A percentile compares a stretch with the other conserved stretches of the same genome.
phyloP scores from a whole-genome alignment of 2,888 invertebrate genomes.

The Rapana venosa region DNA sequence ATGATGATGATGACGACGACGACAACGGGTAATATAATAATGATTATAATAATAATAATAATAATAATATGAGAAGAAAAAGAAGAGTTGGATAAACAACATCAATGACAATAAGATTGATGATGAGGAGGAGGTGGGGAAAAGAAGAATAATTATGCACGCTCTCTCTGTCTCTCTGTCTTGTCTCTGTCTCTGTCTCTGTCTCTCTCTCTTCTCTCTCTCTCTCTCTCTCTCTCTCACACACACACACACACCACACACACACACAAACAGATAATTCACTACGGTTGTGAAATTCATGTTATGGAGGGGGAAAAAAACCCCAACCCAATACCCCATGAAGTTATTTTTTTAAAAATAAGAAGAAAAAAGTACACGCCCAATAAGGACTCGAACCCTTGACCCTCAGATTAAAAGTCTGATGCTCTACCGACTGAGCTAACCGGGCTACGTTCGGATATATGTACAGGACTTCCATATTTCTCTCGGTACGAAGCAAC shows the following conservation, averaged over 20 bases:
- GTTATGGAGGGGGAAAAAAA: too few relatives aligned
- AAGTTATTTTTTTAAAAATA: too few relatives aligned
- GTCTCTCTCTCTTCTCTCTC: not conserved
- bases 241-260: too few relatives aligned
- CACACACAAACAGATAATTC: too few relatives aligned
- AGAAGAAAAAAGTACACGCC: too few relatives aligned
- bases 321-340: too few relatives aligned
- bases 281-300: too few relatives aligned
- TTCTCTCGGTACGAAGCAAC: too few relatives aligned
- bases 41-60: too few relatives aligned
- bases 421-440: conserved; percentile 55
- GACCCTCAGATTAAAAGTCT: conserved; percentile 55
- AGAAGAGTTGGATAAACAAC: not conserved
- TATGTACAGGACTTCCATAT: too few relatives aligned
- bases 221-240: not conserved
- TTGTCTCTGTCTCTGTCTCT: not conserved
- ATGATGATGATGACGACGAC: not conserved
- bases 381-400: conserved; percentile 49
- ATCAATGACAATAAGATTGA: not conserved
- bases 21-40: not conserved
- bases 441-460: conserved; percentile 40
- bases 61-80: not conserved
- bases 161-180: not conserved
- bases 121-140: not conserved
- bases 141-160: not conserved